Evolutionary conservation across 1,140 invertebrate genomes (phyloP).

Genomic region (Ruditapes philippinarum): DNA sequence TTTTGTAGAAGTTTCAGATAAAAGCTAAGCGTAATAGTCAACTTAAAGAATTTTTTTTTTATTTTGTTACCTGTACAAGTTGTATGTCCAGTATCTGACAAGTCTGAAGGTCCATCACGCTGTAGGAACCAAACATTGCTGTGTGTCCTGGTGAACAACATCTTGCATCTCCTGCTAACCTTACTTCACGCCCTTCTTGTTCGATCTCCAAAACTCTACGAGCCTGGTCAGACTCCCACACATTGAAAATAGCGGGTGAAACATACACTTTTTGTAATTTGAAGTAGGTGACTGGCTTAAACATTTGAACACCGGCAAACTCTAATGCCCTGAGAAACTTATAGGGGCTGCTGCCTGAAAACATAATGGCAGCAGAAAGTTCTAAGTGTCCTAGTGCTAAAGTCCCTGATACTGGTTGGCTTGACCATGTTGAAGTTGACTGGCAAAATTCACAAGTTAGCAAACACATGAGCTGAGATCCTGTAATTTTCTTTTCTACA

Average conservation of each 20-base stretch:
- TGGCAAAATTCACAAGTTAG: background rate
- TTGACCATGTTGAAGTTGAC: background rate
- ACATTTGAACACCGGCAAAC: background rate
- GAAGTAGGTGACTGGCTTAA: background rate
- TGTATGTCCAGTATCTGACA: background rate
- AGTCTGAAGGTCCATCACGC: background rate
- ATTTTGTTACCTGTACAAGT: background rate
- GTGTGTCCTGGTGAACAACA: constrained; percentile 26
- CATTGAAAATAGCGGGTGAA: background rate
- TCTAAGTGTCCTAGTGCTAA: background rate
- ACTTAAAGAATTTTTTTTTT: background rate
- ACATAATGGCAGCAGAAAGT: background rate
- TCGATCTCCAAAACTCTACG: background rate
- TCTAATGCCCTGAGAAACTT: background rate
- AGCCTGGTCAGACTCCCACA: background rate
- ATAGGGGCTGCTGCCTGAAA: background rate
- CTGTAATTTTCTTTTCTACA: background rate
- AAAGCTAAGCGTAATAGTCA: no score
- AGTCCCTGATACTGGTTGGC: background rate
- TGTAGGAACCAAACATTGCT: constrained; percentile 16
- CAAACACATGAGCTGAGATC: background rate
- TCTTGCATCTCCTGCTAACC: background rate
- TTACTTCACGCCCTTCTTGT: background rate
- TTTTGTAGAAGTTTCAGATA: no score
- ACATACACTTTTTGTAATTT: background rate